Evolutionary conservation across 1,140 invertebrate species (phyloP).

Genomic region (Anoplophora glabripennis): DNA sequence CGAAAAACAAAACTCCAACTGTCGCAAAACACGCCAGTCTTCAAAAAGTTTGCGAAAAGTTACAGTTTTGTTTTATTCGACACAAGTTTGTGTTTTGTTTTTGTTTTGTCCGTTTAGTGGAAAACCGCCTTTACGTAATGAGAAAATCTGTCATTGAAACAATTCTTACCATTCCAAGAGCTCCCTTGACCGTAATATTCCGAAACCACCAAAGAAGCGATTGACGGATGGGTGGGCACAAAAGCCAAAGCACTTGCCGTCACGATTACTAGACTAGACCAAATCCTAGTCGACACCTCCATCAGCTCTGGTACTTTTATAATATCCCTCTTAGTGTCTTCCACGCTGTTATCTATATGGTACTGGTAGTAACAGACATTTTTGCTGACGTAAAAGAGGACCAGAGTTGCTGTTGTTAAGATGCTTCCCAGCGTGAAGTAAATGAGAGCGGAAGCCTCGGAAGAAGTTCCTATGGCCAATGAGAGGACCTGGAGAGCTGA

Average conservation of each 20-base stretch:
- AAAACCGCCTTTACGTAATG: neutral
- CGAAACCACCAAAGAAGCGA: slow-evolving; percentile 9
- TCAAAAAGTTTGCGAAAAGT: too few species aligned
- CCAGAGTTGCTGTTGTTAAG: neutral
- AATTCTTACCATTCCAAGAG: too few species aligned
- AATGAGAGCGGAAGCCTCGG: slow-evolving; percentile 6
- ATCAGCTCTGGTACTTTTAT: neutral
- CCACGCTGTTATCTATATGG: neutral
- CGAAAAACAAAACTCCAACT: too few species aligned
- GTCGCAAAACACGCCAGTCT: too few species aligned
- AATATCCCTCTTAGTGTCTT: slow-evolving; percentile 10
- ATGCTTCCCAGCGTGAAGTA: slow-evolving; percentile 5
- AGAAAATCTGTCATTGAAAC: neutral
- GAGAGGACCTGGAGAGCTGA: slow-evolving; percentile 6
- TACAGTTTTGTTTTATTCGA: too few species aligned
- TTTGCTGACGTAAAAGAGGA: neutral
- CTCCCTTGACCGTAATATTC: neutral
- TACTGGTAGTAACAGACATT: slow-evolving; percentile 1
- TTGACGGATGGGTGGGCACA: slow-evolving; percentile 7
- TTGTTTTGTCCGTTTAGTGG: too few species aligned
- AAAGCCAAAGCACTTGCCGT: slow-evolving; percentile 12
- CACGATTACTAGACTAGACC: slow-evolving; percentile 10
- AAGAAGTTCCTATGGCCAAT: slow-evolving; percentile 4
- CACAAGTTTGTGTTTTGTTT: too few species aligned
- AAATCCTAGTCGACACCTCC: slow-evolving; percentile 4